These are phyloP conservation scores for Drosophila mimetica DNA, from an alignment of 2,888 invertebrate species.

Conservation along the genomic window DNA sequence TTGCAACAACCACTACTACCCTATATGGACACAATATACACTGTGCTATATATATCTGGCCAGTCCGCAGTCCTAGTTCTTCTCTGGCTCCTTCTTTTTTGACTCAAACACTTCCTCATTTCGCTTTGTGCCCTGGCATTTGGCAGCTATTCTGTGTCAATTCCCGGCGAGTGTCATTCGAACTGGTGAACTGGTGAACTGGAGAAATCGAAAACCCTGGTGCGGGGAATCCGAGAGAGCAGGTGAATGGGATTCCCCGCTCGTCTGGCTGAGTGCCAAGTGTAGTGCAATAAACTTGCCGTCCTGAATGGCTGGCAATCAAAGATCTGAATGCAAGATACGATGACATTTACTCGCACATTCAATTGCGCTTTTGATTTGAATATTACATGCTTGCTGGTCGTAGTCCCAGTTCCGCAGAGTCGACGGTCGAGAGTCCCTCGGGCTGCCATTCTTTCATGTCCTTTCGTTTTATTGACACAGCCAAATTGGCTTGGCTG, in stretches of 20 bases:
- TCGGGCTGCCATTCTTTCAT: slow-evolving; percentile 36
- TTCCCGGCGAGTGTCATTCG: slow-evolving; percentile 73
- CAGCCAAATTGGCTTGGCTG: slow-evolving; percentile 70
- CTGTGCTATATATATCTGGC: slow-evolving; percentile 5
- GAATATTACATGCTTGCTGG: slow-evolving; percentile 74
- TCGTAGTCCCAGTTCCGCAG: slow-evolving; percentile 32
- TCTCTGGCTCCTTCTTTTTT: slow-evolving; percentile 21
- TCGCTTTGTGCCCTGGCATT: slow-evolving; percentile 71
- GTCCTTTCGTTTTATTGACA: slow-evolving; percentile 62
- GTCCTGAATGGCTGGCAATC: slow-evolving; percentile 77
- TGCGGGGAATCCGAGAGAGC: slow-evolving; percentile 10
- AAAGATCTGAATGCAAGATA: slow-evolving; percentile 79
- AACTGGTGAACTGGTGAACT: slow-evolving; percentile 31
- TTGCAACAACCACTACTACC: slow-evolving; percentile 69
- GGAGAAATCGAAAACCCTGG: slow-evolving; percentile 19
- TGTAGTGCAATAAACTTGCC: slow-evolving; percentile 78
- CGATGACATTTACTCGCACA: slow-evolving; percentile 80
- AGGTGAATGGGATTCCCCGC: slow-evolving; percentile 59
- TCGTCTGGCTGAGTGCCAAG: slow-evolving; percentile 73
- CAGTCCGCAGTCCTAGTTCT: slow-evolving; percentile 25
- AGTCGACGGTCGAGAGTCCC: slow-evolving; percentile 30
- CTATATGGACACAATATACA: slow-evolving; percentile 59
- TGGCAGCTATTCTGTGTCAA: slow-evolving; percentile 78
- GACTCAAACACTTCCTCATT: slow-evolving; percentile 76
- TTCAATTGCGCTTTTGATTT: slow-evolving; percentile 80